Percentiles rank a stretch among this genome's conserved stretches.
Evolutionary conservation across 2,113 vertebrate genomes (phyloP).

Genomic region (Vulpes vulpes): DNA sequence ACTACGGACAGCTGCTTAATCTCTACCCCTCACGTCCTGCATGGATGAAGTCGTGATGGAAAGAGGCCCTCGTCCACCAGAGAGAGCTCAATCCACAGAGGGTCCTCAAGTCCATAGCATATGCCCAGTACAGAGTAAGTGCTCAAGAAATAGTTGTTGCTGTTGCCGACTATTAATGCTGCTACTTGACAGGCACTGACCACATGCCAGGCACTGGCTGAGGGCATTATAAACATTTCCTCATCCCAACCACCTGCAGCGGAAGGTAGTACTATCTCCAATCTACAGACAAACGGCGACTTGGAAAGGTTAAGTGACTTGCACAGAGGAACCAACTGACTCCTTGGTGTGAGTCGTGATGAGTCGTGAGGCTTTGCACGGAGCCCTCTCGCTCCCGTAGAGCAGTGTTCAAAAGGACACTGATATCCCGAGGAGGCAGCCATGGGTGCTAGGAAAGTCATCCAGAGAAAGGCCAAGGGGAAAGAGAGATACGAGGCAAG

Average conservation of each 20-base stretch:
- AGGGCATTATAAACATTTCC: not conserved
- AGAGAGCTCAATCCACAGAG: not conserved
- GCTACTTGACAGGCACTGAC: not conserved
- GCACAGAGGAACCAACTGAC: not conserved
- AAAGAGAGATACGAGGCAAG: not conserved
- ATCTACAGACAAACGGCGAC: not conserved
- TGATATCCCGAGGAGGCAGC: not conserved
- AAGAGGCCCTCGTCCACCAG: not conserved
- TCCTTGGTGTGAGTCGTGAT: not conserved
- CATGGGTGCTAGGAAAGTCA: not conserved
- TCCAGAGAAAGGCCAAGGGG: not conserved
- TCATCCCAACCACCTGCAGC: not conserved
- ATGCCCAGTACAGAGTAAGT: not conserved
- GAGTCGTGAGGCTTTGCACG: not conserved
- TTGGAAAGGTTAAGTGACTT: not conserved
- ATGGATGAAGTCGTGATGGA: not conserved
- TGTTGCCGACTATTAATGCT: not conserved
- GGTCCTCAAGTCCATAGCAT: not conserved
- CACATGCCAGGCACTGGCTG: not conserved
- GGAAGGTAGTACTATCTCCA: not conserved
- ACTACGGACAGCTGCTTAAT: not conserved
- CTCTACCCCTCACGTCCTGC: not conserved
- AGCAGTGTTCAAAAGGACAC: not conserved
- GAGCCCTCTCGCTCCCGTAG: not conserved
- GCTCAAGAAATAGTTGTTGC: not conserved